phyloP scores from a whole-genome alignment of 2,888 invertebrate genomes.

The Elgonia sp. region DNA sequence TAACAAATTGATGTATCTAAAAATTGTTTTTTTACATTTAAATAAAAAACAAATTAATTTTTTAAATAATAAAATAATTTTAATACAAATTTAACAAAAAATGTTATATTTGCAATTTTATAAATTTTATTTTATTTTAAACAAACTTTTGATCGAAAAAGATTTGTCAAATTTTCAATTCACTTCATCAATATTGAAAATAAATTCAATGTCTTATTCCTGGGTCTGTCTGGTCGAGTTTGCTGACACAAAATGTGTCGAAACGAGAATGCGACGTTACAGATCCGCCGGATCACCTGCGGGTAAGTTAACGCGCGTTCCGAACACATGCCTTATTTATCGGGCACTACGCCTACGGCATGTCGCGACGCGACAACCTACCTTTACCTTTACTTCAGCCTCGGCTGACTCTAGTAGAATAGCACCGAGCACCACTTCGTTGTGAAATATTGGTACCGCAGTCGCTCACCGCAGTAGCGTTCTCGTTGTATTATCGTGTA shows the following conservation, averaged over 20 bases:
- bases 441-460: slow-evolving; percentile 73
- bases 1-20: too few species aligned
- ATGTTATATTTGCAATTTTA: too few species aligned
- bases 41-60: too few species aligned
- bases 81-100: too few species aligned
- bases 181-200: neutral
- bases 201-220: slow-evolving; percentile 4
- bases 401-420: slow-evolving; percentile 50
- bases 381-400: slow-evolving; percentile 59
- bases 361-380: slow-evolving; percentile 55
- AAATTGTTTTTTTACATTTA: too few species aligned
- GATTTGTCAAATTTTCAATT: neutral
- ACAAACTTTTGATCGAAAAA: neutral
- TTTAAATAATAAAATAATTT: too few species aligned
- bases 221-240: neutral
- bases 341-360: slow-evolving; percentile 68
- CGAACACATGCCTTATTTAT: slow-evolving; percentile 70
- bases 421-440: slow-evolving; percentile 60
- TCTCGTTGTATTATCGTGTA: slow-evolving; percentile 56
- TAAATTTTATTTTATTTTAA: too few species aligned
- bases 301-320: slow-evolving; percentile 50
- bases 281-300: slow-evolving; percentile 50
- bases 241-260: slow-evolving; percentile 33
- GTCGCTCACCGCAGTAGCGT: slow-evolving; percentile 70
- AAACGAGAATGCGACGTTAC: slow-evolving; percentile 34